Percentiles rank a stretch among this genome's conserved stretches.
phyloP scores from a whole-genome alignment of 2,888 invertebrate genomes.

The Yponomeuta plumbellus region DNA sequence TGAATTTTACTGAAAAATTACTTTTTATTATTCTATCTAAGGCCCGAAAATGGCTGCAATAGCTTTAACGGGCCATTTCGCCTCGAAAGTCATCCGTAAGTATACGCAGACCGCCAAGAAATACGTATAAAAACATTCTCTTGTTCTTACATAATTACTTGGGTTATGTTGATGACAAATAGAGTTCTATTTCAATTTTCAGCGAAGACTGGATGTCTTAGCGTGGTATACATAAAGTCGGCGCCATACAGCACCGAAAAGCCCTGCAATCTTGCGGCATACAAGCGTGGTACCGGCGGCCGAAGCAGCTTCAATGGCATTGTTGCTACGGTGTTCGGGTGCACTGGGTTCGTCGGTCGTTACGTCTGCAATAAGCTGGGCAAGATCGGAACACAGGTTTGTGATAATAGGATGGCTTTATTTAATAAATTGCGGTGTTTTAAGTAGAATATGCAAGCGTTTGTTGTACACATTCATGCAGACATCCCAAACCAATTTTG shows the following conservation, averaged over 20 bases:
- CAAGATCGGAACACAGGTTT: conserved; percentile 87
- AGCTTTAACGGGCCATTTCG: conserved; percentile 55
- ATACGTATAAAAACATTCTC: not conserved
- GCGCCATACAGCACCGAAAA: conserved; percentile 75
- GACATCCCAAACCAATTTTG: too few species aligned
- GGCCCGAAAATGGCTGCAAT: conserved; percentile 55
- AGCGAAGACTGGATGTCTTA: conserved; percentile 59
- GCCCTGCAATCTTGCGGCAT: conserved; percentile 76
- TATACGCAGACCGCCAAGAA: conserved; percentile 18
- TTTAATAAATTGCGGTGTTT: too few species aligned
- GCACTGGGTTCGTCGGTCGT: conserved; percentile 91
- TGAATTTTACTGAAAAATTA: not conserved
- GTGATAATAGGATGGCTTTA: not conserved
- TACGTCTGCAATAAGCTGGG: conserved; percentile 94
- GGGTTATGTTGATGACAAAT: conserved; percentile 9
- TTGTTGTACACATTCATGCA: too few species aligned
- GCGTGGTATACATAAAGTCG: conserved; percentile 64
- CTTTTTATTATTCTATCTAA: not conserved
- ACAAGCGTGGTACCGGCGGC: conserved; percentile 92
- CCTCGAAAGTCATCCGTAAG: conserved; percentile 59
- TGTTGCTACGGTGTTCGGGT: conserved; percentile 98
- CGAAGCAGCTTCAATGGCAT: conserved; percentile 97
- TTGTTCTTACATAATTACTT: conserved; percentile 57
- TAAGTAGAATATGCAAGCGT: too few species aligned
- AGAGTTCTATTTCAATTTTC: conserved; percentile 27